Evolutionary conservation across 2,113 vertebrate genomes (phyloP).

Genomic region (Aleadryas rufinucha): DNA sequence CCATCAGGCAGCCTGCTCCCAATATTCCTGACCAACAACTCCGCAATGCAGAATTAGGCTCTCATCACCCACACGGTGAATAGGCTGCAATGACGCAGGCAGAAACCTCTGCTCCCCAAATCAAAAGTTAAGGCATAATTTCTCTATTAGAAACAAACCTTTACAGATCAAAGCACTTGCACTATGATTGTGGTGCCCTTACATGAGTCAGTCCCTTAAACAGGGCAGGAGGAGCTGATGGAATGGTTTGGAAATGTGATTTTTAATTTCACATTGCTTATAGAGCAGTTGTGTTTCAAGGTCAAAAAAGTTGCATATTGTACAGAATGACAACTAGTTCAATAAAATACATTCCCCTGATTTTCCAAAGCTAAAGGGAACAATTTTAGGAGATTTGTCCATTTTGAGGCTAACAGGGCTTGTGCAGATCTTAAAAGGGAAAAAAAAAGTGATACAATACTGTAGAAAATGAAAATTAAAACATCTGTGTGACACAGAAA

Average conservation of each 20-base stretch:
- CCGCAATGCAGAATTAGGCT: background rate
- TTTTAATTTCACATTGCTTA: background rate
- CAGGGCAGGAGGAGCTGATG: background rate
- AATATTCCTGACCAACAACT: background rate
- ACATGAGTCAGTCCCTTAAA: background rate
- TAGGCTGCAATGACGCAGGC: background rate
- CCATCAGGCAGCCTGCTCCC: conserved; percentile 31
- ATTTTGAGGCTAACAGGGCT: background rate
- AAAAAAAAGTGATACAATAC: background rate
- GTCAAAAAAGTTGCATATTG: background rate
- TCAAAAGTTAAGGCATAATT: background rate
- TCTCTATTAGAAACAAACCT: background rate
- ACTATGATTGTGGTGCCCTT: background rate
- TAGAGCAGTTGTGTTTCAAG: background rate
- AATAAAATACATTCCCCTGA: background rate
- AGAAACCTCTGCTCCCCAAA: background rate
- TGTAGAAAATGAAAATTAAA: background rate
- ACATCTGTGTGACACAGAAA: background rate
- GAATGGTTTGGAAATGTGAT: background rate
- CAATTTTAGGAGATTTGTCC: background rate
- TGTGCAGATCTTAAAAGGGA: background rate
- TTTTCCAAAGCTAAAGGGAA: background rate
- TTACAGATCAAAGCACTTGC: background rate
- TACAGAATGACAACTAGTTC: background rate
- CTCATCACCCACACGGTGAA: background rate